Base-by-base conservation (phyloP, 2,888 invertebrate species). In the Automeris io region DNA sequence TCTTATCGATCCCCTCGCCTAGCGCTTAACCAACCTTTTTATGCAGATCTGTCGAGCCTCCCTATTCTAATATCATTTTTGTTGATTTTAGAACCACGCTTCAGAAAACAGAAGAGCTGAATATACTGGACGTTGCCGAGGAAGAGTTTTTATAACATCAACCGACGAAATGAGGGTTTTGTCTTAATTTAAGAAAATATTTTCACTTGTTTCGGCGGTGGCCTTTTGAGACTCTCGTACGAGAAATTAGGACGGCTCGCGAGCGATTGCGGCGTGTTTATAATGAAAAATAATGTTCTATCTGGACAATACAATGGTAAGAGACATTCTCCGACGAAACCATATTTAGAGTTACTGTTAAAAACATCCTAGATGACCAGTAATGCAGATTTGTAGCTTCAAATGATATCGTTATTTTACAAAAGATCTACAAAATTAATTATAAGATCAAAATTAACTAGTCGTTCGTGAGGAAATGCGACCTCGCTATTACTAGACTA, bases 1-100 rank as follows among this genome's bases (percentile, higher is more conserved):
- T 59, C 61, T 52, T 69, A 69, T 69, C 56, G 69, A 70, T 70
- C 57, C 61, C 57, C 60, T 49, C 49, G 47, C 50, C 45, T 42
- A 41, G 39, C 43, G 48, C 42, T 44, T 47, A 45, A 46, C 49
- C 37, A 47, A 47, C 69, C 64, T 54, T 23, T 40, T 33, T 45
- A 47, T 45, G 33, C 18, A 43, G 63, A 56, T 39, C 63, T 51
- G 42, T 45, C 46, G 37, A 49, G 33, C 44, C 41, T 40, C 41
- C 44, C 47, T 12, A 11, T 18, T 23, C 24, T n/a, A 40, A 23
- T 38, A 36, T 33, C 34, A 22, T 22, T 26, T 9, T 37, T 33
- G 43, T 40, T 43, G 43, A 43, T 46, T 34, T 22, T 29, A 46
- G 54, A 48, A 38, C 46, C 47, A 46, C 36, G 33, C 18, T 24